A percentile compares a stretch with the other conserved stretches of the same genome.
These are phyloP conservation scores for Rhinogobio ventralis DNA, from an alignment of 2,797 vertebrate genomes.

Conservation along the genomic window DNA sequence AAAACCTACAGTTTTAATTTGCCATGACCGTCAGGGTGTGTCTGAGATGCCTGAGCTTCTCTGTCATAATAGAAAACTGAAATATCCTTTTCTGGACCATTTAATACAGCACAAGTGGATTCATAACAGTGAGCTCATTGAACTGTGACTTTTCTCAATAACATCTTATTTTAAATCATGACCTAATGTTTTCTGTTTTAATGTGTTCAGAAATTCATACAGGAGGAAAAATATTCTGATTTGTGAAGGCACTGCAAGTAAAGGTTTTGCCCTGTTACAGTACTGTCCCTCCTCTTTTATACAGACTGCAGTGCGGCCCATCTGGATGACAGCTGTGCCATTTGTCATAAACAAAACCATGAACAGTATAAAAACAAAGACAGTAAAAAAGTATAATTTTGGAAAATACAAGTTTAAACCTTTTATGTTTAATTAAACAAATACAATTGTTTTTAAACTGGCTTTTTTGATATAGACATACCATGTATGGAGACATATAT, in stretches of 20 bases:
- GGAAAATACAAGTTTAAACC: conserved; percentile 6
- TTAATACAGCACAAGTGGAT: conserved; percentile 22
- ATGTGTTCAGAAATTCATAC: conserved; percentile 27
- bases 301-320: conserved; percentile 53
- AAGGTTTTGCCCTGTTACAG: conserved; percentile 53
- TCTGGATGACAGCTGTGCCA: conserved; percentile 65
- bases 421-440: conserved; percentile 38
- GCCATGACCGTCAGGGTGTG: conserved; percentile 28
- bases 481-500: conserved; percentile 3
- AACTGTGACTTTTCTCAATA: conserved; percentile 24
- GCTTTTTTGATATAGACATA: conserved; percentile 23
- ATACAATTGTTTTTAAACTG: conserved; percentile 21
- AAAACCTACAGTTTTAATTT: conserved; percentile 23
- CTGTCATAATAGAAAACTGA: conserved; percentile 24
- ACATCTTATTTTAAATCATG: conserved; percentile 37
- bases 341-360: conserved; percentile 58
- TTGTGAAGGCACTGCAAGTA: conserved; percentile 47
- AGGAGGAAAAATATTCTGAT: conserved; percentile 49
- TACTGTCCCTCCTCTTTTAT: conserved; percentile 55
- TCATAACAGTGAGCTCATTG: conserved; percentile 9
- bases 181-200: conserved; percentile 34
- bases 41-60: conserved; percentile 26
- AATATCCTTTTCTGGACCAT: conserved; percentile 30
- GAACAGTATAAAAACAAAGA: conserved; percentile 42
- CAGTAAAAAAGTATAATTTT: conserved; percentile 41